These are phyloP conservation scores for Eupeodes corollae DNA, from an alignment of 1,140 invertebrate species.

Conservation along the genomic window DNA sequence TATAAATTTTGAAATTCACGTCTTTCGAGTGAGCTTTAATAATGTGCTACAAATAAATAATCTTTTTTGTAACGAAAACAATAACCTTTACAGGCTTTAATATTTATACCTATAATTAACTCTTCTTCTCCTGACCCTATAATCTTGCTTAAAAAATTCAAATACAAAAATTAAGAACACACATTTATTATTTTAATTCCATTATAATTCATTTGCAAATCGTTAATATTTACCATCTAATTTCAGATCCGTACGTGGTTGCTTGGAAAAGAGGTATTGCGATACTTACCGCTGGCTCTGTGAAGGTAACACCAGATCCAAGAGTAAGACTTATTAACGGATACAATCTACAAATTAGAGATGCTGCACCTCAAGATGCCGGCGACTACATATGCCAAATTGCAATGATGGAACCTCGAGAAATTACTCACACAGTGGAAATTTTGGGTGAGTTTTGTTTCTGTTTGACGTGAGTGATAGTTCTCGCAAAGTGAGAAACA, in stretches of 20 bases:
- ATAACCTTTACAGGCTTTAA: no score
- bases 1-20: no score
- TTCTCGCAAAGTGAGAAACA: neutral
- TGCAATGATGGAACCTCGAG: conserved; percentile 43
- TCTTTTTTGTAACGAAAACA: no score
- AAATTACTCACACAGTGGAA: conserved; percentile 48
- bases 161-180: no score
- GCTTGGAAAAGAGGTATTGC: conserved; percentile 48
- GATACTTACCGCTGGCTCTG: conserved; percentile 45
- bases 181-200: no score
- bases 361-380: conserved; percentile 44
- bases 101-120: no score
- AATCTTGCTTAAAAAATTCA: no score
- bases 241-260: conserved; percentile 39
- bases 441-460: conserved; percentile 44
- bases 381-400: conserved; percentile 51
- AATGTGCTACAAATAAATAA: no score
- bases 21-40: no score
- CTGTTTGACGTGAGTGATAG: no score
- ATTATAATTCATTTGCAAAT: no score
- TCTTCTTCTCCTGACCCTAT: no score
- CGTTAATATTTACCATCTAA: neutral
- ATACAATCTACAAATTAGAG: conserved; percentile 45
- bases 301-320: conserved; percentile 47
- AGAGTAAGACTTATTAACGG: conserved; percentile 42